Base-by-base conservation (phyloP, 1,140 invertebrate species). In the Drosophila pectinifera region DNA sequence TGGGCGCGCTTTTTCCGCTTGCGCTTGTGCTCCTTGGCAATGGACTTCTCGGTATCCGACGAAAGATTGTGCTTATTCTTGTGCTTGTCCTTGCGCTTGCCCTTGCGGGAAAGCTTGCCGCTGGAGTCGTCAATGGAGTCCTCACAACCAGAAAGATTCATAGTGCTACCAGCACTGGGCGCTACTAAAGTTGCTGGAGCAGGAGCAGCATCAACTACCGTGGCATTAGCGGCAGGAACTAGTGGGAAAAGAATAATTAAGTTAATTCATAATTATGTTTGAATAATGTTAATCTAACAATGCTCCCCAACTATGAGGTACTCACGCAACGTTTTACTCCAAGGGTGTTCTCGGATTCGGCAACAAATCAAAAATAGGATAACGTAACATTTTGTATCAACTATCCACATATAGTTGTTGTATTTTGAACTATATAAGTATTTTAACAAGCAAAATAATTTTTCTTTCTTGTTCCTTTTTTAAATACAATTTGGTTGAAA, bases 41-140 rank as follows among this genome's bases (percentile, higher is more conserved):
- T 93, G 2, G 93, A 93, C 7, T 93, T 93, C 59, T 94, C 92
- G 13, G 93, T 91, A 84, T 95, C 95, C 1, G 95, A 95, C 0
- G 95, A 95, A 3, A 80, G 38, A 41, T 83, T 91, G 88, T 95
- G 95, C 22, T 95, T 93, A 64, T 94, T 94, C 55, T 94, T 93
- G 78, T 96, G 95, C 74, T 96, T 96, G 73, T 96, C 95, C 86
- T 95, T 94, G 43, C 95, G 93, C 18, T 95, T 92, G 76, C 95
- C 95, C 74, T 95, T 95, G 39, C 92, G 91, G 14, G 81, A 83
- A 31, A 81, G 74, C 48, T 91, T 91, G 18, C 74, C 51, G 34
- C 48, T 69, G 4, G 70, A 69, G 39, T 91, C 90, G 34, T 91
- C 90, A 38, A 85, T 68, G 0, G 86, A 89, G 16, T 91, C 90